These are phyloP conservation scores for Huso huso DNA, from an alignment of 2,797 vertebrate genomes.

Conservation along the genomic window DNA sequence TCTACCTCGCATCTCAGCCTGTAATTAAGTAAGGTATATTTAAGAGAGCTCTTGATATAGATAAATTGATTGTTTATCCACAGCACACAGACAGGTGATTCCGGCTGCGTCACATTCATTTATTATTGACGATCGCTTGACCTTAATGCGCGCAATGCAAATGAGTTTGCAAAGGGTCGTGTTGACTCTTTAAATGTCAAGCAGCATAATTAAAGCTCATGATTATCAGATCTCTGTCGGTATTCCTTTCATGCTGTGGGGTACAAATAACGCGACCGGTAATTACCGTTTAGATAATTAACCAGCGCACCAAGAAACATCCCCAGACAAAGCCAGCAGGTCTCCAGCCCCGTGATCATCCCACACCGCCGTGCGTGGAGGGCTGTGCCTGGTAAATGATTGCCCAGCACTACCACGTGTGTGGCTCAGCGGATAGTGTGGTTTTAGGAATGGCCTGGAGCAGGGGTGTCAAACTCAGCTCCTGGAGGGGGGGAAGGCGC, in stretches of 20 bases:
- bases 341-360: constrained; percentile 1
- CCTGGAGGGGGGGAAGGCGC: no score
- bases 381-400: background rate
- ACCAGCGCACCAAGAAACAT: constrained; percentile 9
- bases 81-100: constrained; percentile 44
- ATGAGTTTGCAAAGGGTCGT: constrained; percentile 50
- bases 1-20: no score
- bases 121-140: constrained; percentile 66
- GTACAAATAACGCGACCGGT: constrained; percentile 40
- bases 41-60: constrained; percentile 19
- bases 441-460: no score
- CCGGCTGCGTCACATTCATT: constrained; percentile 53
- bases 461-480: no score
- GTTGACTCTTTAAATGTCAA: constrained; percentile 65
- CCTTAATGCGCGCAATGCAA: constrained; percentile 63
- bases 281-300: constrained; percentile 53
- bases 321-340: no score
- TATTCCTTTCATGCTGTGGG: constrained; percentile 45
- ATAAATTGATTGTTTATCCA: constrained; percentile 58
- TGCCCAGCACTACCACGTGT: background rate
- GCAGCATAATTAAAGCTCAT: constrained; percentile 60
- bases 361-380: background rate
- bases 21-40: no score
- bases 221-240: constrained; percentile 49
- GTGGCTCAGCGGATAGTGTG: constrained; percentile 1